Conservation (phyloP, 2,113 vertebrate genomes). For the Camelus bactrianus region DNA sequence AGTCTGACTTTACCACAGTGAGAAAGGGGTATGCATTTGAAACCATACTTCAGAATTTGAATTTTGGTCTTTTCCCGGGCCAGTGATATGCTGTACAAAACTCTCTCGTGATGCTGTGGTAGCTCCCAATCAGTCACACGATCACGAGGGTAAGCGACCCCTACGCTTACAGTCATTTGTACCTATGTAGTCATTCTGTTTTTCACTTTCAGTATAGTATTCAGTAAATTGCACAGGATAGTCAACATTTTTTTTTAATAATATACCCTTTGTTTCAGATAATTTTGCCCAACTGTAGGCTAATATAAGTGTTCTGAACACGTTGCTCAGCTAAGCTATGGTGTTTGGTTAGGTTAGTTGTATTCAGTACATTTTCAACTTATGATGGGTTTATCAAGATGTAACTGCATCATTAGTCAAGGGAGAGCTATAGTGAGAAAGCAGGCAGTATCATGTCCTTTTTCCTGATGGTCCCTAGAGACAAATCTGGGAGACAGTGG, state of each 20-base stretch:
- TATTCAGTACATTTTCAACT: not conserved
- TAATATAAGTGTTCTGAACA: not conserved
- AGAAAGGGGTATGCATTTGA: not conserved
- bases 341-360: not conserved
- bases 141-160: not conserved
- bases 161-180: not conserved
- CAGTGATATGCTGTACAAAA: not conserved
- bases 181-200: fast-evolving
- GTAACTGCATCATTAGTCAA: not conserved
- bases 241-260: not conserved
- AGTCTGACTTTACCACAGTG: not conserved
- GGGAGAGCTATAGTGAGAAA: not conserved
- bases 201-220: not conserved
- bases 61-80: not conserved
- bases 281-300: not conserved
- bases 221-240: not conserved
- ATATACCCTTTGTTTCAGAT: not conserved
- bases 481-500: not conserved
- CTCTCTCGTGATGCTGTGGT: not conserved
- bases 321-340: not conserved
- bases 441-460: not conserved
- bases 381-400: not conserved
- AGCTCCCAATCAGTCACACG: not conserved
- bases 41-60: not conserved
- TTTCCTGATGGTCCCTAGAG: not conserved